Percentiles rank a stretch among this genome's conserved stretches.
These are phyloP conservation scores for Pygocentrus nattereri DNA, from an alignment of 2,797 vertebrate species.

Conservation along the genomic window DNA sequence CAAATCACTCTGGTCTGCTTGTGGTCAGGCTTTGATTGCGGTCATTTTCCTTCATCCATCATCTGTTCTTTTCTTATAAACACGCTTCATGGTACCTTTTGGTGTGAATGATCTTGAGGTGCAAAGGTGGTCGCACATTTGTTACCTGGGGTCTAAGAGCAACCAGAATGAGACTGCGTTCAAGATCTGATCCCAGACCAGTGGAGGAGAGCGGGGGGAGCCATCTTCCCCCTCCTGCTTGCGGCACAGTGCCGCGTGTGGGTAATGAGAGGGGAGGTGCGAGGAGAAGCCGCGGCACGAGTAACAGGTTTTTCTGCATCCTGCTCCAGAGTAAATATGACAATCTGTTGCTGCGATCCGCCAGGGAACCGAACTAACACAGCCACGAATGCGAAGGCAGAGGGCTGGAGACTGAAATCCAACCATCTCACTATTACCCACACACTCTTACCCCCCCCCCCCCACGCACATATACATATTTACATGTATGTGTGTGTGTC, in stretches of 20 bases:
- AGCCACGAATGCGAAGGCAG: slow-evolving; percentile 74
- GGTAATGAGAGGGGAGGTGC: slow-evolving; percentile 71
- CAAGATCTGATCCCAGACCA: slow-evolving; percentile 34
- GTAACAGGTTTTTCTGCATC: slow-evolving; percentile 86
- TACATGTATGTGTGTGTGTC: too few relatives aligned
- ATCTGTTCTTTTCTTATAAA: neutral
- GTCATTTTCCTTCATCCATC: neutral
- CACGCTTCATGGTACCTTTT: neutral
- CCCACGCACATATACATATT: slow-evolving; percentile 39
- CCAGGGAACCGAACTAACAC: slow-evolving; percentile 78
- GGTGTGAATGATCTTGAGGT: slow-evolving; percentile 21
- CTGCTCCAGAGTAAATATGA: slow-evolving; percentile 85
- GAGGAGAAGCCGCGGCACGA: slow-evolving; percentile 64
- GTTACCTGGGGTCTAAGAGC: slow-evolving; percentile 44
- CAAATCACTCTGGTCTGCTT: neutral
- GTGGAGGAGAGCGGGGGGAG: slow-evolving; percentile 35
- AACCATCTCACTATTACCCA: slow-evolving; percentile 1
- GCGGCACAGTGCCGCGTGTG: slow-evolving; percentile 72
- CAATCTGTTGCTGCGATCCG: slow-evolving; percentile 86
- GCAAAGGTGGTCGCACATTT: neutral
- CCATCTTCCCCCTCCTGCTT: slow-evolving; percentile 54
- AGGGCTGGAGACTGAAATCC: slow-evolving; percentile 78
- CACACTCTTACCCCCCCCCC: neutral
- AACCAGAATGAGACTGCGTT: slow-evolving; percentile 39
- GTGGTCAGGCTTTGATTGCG: neutral